Base-by-base conservation (phyloP, 2,113 vertebrate species). In the Amphiprion ocellaris region DNA sequence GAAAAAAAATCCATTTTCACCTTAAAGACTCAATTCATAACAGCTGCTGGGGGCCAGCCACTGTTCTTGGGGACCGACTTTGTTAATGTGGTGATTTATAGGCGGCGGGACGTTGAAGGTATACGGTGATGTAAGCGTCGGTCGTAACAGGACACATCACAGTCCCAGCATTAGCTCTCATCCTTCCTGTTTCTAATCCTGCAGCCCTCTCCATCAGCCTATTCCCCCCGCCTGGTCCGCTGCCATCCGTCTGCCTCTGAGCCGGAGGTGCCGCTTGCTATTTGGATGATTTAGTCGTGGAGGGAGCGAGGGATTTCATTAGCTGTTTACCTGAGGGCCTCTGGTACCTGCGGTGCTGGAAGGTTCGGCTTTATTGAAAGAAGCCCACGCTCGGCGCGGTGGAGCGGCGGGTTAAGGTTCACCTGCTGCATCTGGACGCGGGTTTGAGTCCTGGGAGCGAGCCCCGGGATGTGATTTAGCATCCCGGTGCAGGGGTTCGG, bases 221-320 rank as follows among this genome's bases (percentile, higher is more conserved):
- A 62, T 67, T 60, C 68, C 21, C 0, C 52, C 79, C 58, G 33
- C n/a, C 85, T 82, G 74, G 76, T 89, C 84, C 82, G 79, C 37
- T 81, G 85, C 85, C 90, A 88, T 89, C 90, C 79, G 82, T 89
- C 91, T 89, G 91, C 86, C 84, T 90, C 80, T 89, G 88, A 66
- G 90, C 89, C 91, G n/a, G 76, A 87, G 90, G 92, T 92, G 84
- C 87, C 69, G 69, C 62, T 89, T 89, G 87, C 89, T 94, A 92
- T 94, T 94, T 92, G 92, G 93, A 94, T 94, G 92, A 94, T 92
- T 92, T 90, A 91, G 91, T 89, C 84, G 21, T 24, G 85, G 85
- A 79, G 88, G 90, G 88, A 92, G 69, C 87, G 64, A 87, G 92
- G 92, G 94, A 93, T 94, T 95, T 92, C 92, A 94, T 94, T 93